Base-by-base conservation (phyloP, 2,113 vertebrate genomes). In the Catharus minimus region DNA sequence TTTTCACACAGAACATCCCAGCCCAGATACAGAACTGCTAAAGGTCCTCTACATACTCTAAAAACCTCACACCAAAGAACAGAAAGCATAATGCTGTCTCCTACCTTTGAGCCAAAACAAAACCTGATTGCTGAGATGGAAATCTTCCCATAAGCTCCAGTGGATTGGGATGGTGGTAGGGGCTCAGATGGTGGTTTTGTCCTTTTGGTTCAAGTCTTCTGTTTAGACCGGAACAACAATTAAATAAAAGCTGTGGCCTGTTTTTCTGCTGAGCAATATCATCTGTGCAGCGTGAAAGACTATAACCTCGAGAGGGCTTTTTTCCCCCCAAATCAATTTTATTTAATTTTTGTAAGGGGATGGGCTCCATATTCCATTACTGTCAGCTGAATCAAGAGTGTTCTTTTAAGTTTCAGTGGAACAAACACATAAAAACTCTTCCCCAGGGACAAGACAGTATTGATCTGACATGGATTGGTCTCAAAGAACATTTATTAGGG, bases 301-400 rank as follows among this genome's bases (percentile, higher is more conserved):
- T 86, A 33, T 44, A 91, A 86, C 20, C 49, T 84, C 57, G 10
- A 71, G 47, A 86, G n/a, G 33, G 56, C 2, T 61, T 74, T 95
- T 77, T 58, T n/a, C 22, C 39, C 65, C 57, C 61, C 65, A 84
- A 93, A 92, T 72, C 80, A 79, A 88, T 86, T 84, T 86, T 86
- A 73, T 68, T 93, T 90, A 52, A 78, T 83, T 95, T 90, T 86
- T 81, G 9, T 75, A 49, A 38, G 47, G 58, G 44, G 38, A 50
- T 86, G 58, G 47, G 38, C 84, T 93, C 88, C 86, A 46, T 90
- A 72, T 90, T 88, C 88, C 61, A 55, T 74, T 91, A 77, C 61
- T 80, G 26, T 56, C 57, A 53, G 38, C 57, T 57, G 57, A 71
- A 88, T 49, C 77, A 57, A 78, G 68, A 94, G 46, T 5, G 46